Evolutionary conservation across 2,888 invertebrate genomes (phyloP), one percentile per base, ranked within the genome.

Genomic region (Mechanitis mazaeus): DNA sequence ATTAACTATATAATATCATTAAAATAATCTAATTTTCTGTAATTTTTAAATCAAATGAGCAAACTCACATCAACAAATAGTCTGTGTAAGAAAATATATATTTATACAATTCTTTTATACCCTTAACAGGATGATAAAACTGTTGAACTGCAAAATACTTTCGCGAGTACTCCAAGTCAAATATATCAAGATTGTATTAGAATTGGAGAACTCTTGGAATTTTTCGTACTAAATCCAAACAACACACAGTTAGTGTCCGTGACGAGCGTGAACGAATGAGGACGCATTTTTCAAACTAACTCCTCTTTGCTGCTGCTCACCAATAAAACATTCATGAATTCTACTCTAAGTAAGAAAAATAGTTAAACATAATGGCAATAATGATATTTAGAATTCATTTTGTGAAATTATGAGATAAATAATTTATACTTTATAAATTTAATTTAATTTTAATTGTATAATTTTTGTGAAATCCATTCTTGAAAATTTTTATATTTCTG

Each of bases 251-350:
- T 85, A 86, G 83, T 82, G 80, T 77, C 85, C 82, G 83, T 85
- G 87, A 87, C 85, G 87, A 87, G 82, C 80, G 78, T 73, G 80
- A 83, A 88, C 83, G 82, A 81, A 87, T 87, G 79, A 81, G 78
- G 72, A 74, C 78, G 74, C 85, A 88, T 88, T 86, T 87, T 85
- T 89, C 85, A 83, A 79, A 73, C 81, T 78, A 83, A 83, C 81
- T 80, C 78, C 79, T 70, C 80, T 47, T 20, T 47, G 81, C 81
- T 82, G 81, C 80, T 2, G 35, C 78, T 80, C 71, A 70, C 78
- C 79, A 80, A 84, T 87, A 86, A 87, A 87, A 84, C 85, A 87
- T 86, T 87, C 85, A 85, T 84, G 86, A 85, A 84, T 84, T 80
- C 82, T 7, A 47, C 47, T 35, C 35, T 35, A 2, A 11, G 42